These are phyloP conservation scores for Lasioglossum marginatum DNA, from an alignment of 2,888 invertebrate species.

Conservation along the genomic window DNA sequence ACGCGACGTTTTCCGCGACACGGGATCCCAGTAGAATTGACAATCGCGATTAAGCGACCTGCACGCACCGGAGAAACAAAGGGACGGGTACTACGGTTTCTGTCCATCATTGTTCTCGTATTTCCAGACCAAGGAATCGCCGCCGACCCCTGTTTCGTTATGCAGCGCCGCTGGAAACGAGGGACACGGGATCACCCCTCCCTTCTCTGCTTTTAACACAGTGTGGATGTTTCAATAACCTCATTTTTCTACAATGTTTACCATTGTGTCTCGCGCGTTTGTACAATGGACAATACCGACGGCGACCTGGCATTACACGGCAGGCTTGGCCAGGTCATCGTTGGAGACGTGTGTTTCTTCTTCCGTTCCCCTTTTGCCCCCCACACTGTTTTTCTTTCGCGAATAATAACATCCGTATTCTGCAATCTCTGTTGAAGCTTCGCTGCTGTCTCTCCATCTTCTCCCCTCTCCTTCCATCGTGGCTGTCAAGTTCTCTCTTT, in stretches of 20 bases:
- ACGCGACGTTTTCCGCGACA: slow-evolving; percentile 1
- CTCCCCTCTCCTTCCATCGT: neutral
- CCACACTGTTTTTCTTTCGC: neutral
- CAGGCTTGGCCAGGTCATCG: neutral
- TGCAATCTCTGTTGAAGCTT: neutral
- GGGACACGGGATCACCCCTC: neutral
- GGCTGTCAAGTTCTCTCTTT: neutral
- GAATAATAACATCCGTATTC: slow-evolving; percentile 16
- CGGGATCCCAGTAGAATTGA: slow-evolving; percentile 20
- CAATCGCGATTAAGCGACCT: slow-evolving; percentile 47
- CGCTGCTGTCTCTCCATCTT: neutral
- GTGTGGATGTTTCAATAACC: slow-evolving; percentile 20
- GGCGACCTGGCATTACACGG: neutral
- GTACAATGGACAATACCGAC: slow-evolving; percentile 6
- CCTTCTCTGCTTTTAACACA: neutral
- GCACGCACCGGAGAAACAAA: slow-evolving; percentile 24
- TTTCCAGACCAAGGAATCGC: slow-evolving; percentile 41
- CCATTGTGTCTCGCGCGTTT: slow-evolving; percentile 11
- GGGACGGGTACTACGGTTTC: slow-evolving; percentile 19
- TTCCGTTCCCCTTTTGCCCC: no score
- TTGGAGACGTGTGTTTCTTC: neutral
- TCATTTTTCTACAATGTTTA: slow-evolving; percentile 18
- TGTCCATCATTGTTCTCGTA: slow-evolving; percentile 36
- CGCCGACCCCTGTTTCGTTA: slow-evolving; percentile 25
- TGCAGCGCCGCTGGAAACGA: slow-evolving; percentile 11